phyloP scores from a whole-genome alignment of 2,888 invertebrate genomes.

The Mesorhabditis sp. region DNA sequence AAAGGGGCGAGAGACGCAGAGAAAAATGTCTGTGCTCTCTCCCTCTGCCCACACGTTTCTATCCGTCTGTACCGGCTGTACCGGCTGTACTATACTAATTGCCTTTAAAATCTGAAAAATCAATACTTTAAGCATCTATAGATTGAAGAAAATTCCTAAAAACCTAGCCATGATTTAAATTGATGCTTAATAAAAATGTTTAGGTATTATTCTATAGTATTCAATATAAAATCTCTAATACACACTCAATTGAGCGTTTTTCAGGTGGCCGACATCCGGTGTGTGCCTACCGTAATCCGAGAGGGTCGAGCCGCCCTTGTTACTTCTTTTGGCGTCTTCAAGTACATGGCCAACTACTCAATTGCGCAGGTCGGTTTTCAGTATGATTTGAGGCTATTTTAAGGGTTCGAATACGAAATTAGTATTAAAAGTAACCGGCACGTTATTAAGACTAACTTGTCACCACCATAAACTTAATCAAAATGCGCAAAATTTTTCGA shows the following conservation, averaged over 20 bases:
- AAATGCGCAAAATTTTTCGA: too few species aligned
- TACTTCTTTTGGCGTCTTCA: conserved; percentile 93
- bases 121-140: neutral
- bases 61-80: too few species aligned
- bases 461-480: too few species aligned
- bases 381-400: neutral
- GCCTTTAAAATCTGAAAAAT: neutral
- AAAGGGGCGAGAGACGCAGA: too few species aligned
- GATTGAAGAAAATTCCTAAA: neutral
- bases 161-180: too few species aligned
- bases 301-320: conserved; percentile 81
- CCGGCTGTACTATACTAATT: too few species aligned
- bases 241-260: conserved; percentile 17
- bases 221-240: neutral
- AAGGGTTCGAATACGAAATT: neutral
- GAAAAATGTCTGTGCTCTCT: too few species aligned
- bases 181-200: too few species aligned
- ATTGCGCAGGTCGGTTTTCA: conserved; percentile 59
- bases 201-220: neutral
- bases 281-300: conserved; percentile 54
- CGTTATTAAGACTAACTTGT: too few species aligned
- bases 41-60: too few species aligned
- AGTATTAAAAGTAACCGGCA: neutral
- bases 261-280: conserved; percentile 50
- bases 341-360: conserved; percentile 90